These are phyloP conservation scores for Galerucella calmariensis DNA, from an alignment of 2,888 invertebrate genomes.

Conservation along the genomic window DNA sequence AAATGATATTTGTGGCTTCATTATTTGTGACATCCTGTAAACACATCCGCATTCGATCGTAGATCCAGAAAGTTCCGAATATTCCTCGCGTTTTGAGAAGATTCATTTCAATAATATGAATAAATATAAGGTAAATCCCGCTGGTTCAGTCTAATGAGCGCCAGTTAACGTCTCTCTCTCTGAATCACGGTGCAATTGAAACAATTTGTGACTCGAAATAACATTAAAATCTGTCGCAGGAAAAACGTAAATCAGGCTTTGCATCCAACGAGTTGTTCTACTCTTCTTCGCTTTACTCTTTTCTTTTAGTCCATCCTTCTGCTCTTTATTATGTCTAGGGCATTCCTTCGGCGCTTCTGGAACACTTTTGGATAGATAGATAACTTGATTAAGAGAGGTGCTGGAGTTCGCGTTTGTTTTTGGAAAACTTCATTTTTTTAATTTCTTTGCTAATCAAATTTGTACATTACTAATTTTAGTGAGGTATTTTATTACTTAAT, in stretches of 20 bases:
- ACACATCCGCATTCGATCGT: neutral
- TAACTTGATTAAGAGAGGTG: neutral
- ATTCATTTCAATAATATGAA: conserved; percentile 67
- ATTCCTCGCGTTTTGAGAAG: conserved; percentile 45
- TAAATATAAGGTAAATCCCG: conserved; percentile 65
- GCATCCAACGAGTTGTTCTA: conserved; percentile 58
- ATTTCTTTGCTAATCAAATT: too few relatives aligned
- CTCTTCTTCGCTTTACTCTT: conserved; percentile 36
- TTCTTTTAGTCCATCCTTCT: conserved; percentile 8
- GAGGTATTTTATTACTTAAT: too few relatives aligned
- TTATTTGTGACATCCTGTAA: too few relatives aligned
- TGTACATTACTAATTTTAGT: too few relatives aligned
- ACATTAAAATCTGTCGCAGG: conserved; percentile 67
- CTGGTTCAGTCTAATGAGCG: conserved; percentile 65
- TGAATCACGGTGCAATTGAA: conserved; percentile 69
- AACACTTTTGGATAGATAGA: conserved; percentile 58
- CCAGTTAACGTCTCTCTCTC: conserved; percentile 66
- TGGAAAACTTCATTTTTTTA: too few relatives aligned
- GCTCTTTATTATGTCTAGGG: conserved; percentile 8
- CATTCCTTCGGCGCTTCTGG: conserved; percentile 61
- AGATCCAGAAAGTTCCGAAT: conserved; percentile 45
- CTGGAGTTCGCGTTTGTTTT: too few relatives aligned
- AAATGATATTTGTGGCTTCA: too few relatives aligned
- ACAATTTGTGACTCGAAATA: conserved; percentile 69
- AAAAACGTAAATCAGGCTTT: conserved; percentile 67